Evolutionary conservation across 2,797 vertebrate species (phyloP).

Genomic region (Esox masquinongy): DNA sequence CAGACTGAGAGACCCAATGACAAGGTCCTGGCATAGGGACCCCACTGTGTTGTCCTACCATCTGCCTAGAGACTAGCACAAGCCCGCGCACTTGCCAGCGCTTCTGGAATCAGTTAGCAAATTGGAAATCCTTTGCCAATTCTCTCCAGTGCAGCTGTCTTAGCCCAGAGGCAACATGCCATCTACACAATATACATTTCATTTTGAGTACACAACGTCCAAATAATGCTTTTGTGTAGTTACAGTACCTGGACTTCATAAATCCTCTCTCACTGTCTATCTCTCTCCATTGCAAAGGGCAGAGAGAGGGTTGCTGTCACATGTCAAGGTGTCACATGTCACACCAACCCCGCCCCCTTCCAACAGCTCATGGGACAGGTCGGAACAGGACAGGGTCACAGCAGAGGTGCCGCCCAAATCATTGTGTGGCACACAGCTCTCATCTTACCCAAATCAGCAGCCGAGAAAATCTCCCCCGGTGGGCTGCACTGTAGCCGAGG

Average conservation of each 20-base stretch:
- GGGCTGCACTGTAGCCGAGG: background rate
- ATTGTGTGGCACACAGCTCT: slow-evolving; percentile 26
- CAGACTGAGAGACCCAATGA: background rate
- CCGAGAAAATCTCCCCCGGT: slow-evolving; percentile 13
- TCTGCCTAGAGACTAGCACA: background rate
- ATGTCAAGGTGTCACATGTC: slow-evolving; percentile 64
- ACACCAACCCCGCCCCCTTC: slow-evolving; percentile 5
- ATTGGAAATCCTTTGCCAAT: background rate
- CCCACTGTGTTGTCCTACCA: background rate
- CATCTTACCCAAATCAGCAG: slow-evolving; percentile 51
- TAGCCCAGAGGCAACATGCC: background rate
- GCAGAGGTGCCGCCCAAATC: slow-evolving; percentile 21
- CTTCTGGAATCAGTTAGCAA: background rate
- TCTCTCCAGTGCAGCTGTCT: background rate
- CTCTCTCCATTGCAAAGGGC: background rate
- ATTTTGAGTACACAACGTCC: background rate
- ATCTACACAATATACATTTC: background rate
- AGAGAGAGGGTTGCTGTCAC: slow-evolving; percentile 52
- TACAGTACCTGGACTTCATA: slow-evolving; percentile 19
- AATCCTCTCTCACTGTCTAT: slow-evolving; percentile 57
- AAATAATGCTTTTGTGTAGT: background rate
- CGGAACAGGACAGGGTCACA: slow-evolving; percentile 63
- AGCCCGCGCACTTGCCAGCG: background rate
- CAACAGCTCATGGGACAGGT: slow-evolving; percentile 38
- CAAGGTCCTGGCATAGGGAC: background rate